Conservation (phyloP, 2,113 vertebrate genomes). For the Silurus meridionalis region DNA sequence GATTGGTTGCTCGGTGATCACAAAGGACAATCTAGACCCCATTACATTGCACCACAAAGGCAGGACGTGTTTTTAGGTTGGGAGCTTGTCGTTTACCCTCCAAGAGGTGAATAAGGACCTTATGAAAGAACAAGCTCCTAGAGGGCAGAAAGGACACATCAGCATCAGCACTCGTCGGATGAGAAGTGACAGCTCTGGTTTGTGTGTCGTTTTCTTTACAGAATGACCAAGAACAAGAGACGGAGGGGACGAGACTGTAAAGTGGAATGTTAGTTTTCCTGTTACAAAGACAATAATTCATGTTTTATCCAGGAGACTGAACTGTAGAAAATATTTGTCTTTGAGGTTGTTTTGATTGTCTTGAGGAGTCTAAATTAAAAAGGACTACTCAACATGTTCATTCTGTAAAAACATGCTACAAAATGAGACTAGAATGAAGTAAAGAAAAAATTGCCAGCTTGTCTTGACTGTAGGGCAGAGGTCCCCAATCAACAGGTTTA, state of each 20-base stretch:
- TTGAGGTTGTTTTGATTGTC: too few relatives aligned
- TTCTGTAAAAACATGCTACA: not conserved
- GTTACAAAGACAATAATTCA: not conserved
- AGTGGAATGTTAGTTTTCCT: not conserved
- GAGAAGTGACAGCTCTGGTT: constrained; percentile 1
- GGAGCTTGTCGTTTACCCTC: constrained; percentile 17
- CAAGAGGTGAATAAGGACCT: constrained; percentile 20
- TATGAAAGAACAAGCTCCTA: constrained; percentile 5
- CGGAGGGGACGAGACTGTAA: not conserved
- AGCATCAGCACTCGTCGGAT: not conserved
- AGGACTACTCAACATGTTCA: not conserved
- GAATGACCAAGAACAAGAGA: not conserved
- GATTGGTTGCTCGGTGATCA: constrained; percentile 23
- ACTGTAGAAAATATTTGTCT: too few relatives aligned
- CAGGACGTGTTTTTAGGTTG: constrained; percentile 28
- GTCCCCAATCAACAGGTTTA: too few relatives aligned
- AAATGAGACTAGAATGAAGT: not conserved
- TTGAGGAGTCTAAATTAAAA: not conserved
- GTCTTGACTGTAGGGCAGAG: not conserved
- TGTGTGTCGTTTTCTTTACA: not conserved
- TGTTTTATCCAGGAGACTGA: too few relatives aligned
- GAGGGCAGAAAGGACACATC: constrained; percentile 27
- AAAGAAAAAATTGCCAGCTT: not conserved
- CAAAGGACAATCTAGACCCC: constrained; percentile 23
- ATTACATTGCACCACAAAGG: constrained; percentile 32